Conservation (phyloP, 1,140 invertebrate species). For the Conopomorpha cramerella region DNA sequence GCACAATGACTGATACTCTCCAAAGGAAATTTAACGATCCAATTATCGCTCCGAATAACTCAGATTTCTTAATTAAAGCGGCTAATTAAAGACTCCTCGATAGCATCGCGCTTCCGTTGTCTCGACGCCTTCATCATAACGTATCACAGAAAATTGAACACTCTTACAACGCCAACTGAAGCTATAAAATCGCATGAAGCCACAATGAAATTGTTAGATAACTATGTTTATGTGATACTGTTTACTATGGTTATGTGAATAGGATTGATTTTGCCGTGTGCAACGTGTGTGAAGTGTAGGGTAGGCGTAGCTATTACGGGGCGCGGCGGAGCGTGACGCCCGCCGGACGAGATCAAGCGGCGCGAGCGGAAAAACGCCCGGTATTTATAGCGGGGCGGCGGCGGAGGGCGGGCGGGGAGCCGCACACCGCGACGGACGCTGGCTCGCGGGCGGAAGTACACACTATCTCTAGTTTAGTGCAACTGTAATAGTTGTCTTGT, state of each 20-base stretch:
- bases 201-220: too few relatives aligned
- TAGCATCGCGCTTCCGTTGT: constrained; percentile 36
- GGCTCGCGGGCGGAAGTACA: too few relatives aligned
- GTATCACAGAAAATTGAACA: too few relatives aligned
- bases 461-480: too few relatives aligned
- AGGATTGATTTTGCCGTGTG: constrained; percentile 3
- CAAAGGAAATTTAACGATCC: constrained; percentile 18
- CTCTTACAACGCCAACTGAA: too few relatives aligned
- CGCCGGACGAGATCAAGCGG: constrained; percentile 35
- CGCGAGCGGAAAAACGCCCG: constrained; percentile 5
- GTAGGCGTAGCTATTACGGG: constrained; percentile 30
- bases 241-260: not conserved
- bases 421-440: too few relatives aligned
- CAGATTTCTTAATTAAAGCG: constrained; percentile 35
- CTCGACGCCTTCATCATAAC: constrained; percentile 25
- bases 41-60: constrained; percentile 31
- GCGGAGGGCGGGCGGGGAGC: too few relatives aligned
- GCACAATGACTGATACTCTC: constrained; percentile 1
- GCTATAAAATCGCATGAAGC: too few relatives aligned
- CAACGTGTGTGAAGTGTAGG: constrained; percentile 11
- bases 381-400: too few relatives aligned
- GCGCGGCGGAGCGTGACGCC: constrained; percentile 31
- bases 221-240: too few relatives aligned
- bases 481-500: too few relatives aligned
- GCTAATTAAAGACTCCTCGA: constrained; percentile 36